phyloP scores from a whole-genome alignment of 2,797 vertebrate genomes.

The Artibeus jamaicensis region DNA sequence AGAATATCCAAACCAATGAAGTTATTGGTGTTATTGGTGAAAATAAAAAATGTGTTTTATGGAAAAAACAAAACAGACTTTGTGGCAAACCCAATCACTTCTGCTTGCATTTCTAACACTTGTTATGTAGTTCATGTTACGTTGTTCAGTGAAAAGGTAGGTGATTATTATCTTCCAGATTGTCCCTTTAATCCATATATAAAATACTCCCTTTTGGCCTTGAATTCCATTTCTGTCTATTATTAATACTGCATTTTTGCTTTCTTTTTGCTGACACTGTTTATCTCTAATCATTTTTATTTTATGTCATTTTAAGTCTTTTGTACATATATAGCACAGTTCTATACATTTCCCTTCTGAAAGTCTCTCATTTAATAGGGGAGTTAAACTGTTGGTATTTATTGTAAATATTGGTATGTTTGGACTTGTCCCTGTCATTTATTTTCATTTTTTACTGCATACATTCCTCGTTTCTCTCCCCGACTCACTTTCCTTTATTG shows the following conservation, averaged over 20 bases:
- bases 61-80: background rate
- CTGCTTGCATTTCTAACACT: background rate
- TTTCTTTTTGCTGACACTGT: background rate
- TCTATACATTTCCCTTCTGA: background rate
- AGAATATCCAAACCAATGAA: background rate
- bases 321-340: background rate
- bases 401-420: background rate
- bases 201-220: background rate
- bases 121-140: background rate
- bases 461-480: background rate
- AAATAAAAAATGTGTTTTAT: background rate
- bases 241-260: background rate
- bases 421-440: background rate
- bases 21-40: background rate
- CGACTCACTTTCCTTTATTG: background rate
- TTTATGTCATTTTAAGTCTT: background rate
- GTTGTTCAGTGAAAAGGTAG: background rate
- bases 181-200: background rate
- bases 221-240: background rate
- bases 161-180: background rate
- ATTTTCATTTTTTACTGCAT: background rate
- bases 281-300: background rate
- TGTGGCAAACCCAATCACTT: background rate
- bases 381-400: background rate
- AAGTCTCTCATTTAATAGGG: conserved; percentile 33